Base-by-base conservation (phyloP, 2,888 invertebrate genomes). In the Andrena bucephala region DNA sequence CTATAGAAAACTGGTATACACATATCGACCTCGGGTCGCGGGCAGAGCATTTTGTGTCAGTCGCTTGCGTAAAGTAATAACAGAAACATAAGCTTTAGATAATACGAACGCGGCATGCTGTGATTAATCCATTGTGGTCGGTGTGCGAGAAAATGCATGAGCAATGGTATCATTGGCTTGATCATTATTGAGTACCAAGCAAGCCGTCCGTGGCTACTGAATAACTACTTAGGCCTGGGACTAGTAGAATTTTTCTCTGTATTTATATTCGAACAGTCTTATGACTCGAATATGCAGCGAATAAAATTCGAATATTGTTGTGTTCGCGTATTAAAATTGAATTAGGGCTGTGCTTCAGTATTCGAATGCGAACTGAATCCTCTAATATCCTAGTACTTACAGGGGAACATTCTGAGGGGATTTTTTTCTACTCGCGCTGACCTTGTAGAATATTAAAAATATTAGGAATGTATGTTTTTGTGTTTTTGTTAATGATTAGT, bases 11-110 rank as follows among this genome's bases (percentile, higher is more conserved):
- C 50, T n/a, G 67, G 57, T 65, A 48, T 65, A 48, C 42, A 42
- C 16, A 42, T 54, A 31, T 66, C 71, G 66, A 71, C 65, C 52
- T 75, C 63, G 74, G 54, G 20, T 50, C 48, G 20, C 50, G 57
- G 13, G 67, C 48, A 48, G 62, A 57, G 50, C 60, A 60, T 65
- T 33, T 66, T 33, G 5, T n/a, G 31, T 52, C 20, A 16, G n/a
- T 50, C 16, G 77, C 62, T 74, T 73, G 68, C 68, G 24, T 65
- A 31, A 50, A 63, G 5, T 74, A 79, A 70, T 54, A 63, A 50
- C 33, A 50, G 57, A 65, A 72, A 31, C 57, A 57, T 24, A 48
- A 81, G 81, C 76, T 71, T 76, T 72, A 54, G 42, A 16, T 65
- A 72, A 83, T 63, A 24, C 57, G 24, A 27, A 16, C 57, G 27